Evolutionary conservation across 2,888 invertebrate species (phyloP), one percentile per base, ranked within the genome.

Genomic region (Cephus sareptanus): DNA sequence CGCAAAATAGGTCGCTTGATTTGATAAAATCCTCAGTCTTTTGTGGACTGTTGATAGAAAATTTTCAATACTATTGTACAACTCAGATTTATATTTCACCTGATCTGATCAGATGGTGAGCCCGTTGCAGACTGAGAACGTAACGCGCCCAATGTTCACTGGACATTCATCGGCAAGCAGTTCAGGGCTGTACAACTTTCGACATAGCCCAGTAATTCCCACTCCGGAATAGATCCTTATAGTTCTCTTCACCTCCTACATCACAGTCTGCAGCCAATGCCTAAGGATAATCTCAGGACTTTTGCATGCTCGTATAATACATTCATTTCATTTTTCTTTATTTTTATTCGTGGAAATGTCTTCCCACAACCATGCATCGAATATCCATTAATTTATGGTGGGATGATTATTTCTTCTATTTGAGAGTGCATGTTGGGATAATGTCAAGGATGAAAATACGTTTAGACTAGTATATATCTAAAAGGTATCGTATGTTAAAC

Each of bases 51-150:
- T 56, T 9, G 56, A 23, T 23, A 56, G 56, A 56, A 23, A 56
- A 56, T 23, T 23, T 23, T 56, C 6, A 23, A 56, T 56, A 23
- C 2, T 56, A 56, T 23, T 23, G 23, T 56, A 56, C 23, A 23
- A 56, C 56, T 23, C 56, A 23, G 56, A 9, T 56, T 23, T 56
- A 56, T 56, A 56, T 23, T 56, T 71, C 76, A 68, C 56, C 69
- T 75, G 80, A 75, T 78, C 81, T 82, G 83, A 82, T 83, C 84
- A 82, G 83, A 81, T 80, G 83, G 86, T 82, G 84, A 85, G 86
- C 79, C 80, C 83, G 84, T 83, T 84, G 84, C 80, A 84, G 85
- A 90, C 89, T 88, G 89, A 87, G 85, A 83, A 85, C 82, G 79
- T 77, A 80, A 80, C 76, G 78, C 83, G 82, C 82, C 80, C 79